These are phyloP conservation scores for Parnassius glacialis DNA, from an alignment of 2,888 invertebrate species.

Conservation along the genomic window DNA sequence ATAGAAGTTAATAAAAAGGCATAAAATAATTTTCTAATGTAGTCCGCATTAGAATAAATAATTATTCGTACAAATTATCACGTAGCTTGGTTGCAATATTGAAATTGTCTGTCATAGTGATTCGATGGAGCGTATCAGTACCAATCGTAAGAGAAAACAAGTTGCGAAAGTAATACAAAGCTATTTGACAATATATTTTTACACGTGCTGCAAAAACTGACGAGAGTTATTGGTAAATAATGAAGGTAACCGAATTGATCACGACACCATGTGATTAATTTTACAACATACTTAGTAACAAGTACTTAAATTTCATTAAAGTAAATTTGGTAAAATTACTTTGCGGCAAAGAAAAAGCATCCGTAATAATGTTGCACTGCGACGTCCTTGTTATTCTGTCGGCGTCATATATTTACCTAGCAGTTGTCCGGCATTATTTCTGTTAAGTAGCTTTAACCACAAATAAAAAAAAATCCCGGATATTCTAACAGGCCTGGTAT, in stretches of 20 bases:
- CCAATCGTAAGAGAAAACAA: conserved; percentile 17
- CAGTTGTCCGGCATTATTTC: no score
- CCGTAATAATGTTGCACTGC: no score
- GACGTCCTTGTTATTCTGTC: no score
- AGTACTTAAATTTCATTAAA: no score
- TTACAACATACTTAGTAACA: neutral
- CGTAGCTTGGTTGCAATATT: conserved; percentile 14
- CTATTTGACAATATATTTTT: neutral
- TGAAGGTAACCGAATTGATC: neutral
- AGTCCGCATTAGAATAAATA: neutral
- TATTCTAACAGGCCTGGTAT: no score
- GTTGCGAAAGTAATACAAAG: conserved; percentile 11
- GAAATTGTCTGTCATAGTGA: neutral
- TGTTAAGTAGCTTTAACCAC: no score
- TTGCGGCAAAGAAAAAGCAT: no score
- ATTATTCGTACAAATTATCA: conserved; percentile 16
- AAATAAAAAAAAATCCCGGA: no score
- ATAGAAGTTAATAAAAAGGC: no score
- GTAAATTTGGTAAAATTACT: no score
- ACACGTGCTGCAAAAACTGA: neutral
- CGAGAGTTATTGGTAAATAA: neutral
- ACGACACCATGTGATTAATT: neutral
- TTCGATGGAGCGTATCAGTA: conserved; percentile 14
- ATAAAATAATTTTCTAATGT: no score
- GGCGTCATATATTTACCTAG: no score